Percentiles rank a stretch among this genome's conserved stretches.
phyloP scores from a whole-genome alignment of 2,888 invertebrate species.

The Drosophila algonquin region DNA sequence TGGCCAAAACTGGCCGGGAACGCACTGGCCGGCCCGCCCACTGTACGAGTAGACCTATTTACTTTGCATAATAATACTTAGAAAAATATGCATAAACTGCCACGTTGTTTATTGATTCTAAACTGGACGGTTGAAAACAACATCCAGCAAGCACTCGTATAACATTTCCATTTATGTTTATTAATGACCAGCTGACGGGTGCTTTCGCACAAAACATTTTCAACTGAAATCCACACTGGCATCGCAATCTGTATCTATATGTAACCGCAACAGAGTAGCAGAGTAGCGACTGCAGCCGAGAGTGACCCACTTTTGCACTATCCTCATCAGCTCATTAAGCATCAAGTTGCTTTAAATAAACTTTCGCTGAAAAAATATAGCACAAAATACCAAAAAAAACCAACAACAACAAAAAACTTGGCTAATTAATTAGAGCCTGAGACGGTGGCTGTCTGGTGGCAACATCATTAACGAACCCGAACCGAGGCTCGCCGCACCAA shows the following conservation, averaged over 20 bases:
- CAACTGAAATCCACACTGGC: neutral
- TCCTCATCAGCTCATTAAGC: constrained; percentile 3
- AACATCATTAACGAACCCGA: constrained; percentile 51
- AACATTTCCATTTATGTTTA: constrained; percentile 11
- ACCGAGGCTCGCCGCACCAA: neutral
- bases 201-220: neutral
- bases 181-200: neutral
- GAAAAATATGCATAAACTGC: constrained; percentile 36
- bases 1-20: neutral
- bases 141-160: neutral
- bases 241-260: no score
- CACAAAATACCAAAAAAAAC: neutral
- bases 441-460: constrained; percentile 49
- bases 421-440: constrained; percentile 57
- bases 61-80: constrained; percentile 30
- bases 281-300: neutral
- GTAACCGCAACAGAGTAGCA: neutral
- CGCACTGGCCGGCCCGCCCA: no score
- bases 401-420: constrained; percentile 15
- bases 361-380: constrained; percentile 1
- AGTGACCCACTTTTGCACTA: neutral
- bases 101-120: constrained; percentile 39
- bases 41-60: constrained; percentile 6
- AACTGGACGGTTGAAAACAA: constrained; percentile 22
- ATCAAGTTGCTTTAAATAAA: neutral